Conservation (phyloP, 2,888 invertebrate genomes). For the Tolmerus cingulatus region DNA sequence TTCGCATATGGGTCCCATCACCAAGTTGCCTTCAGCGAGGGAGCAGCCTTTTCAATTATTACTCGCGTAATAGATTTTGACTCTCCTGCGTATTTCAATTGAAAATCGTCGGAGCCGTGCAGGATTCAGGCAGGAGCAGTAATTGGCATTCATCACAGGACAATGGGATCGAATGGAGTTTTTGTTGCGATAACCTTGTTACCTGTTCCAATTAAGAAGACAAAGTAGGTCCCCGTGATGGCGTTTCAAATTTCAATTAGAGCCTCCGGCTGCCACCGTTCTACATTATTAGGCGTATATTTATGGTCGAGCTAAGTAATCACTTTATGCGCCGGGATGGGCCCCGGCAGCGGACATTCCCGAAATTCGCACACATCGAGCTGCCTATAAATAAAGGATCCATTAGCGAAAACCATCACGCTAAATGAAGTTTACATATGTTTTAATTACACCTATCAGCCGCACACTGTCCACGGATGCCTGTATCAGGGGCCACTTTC, state of each 20-base stretch:
- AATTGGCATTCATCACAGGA: constrained; percentile 41
- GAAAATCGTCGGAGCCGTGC: background rate
- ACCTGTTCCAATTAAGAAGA: constrained; percentile 63
- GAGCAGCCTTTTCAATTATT: background rate
- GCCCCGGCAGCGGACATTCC: background rate
- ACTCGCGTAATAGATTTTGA: background rate
- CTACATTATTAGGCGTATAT: constrained; percentile 48
- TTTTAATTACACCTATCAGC: constrained; percentile 53
- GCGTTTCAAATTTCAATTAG: constrained; percentile 52
- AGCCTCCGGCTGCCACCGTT: constrained; percentile 40
- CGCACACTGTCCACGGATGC: constrained; percentile 44
- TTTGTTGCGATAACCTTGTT: constrained; percentile 60
- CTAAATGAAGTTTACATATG: constrained; percentile 55
- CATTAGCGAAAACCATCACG: constrained; percentile 53
- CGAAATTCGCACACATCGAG: background rate
- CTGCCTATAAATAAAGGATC: constrained; percentile 53
- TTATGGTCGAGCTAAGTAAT: constrained; percentile 52
- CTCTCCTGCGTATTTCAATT: background rate
- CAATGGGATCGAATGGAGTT: constrained; percentile 35
- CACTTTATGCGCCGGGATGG: constrained; percentile 42
- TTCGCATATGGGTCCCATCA: background rate
- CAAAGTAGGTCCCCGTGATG: constrained; percentile 54
- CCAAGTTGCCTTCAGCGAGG: background rate
- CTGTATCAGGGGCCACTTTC: constrained; percentile 10
- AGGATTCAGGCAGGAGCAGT: constrained; percentile 34